phyloP scores from a whole-genome alignment of 2,888 invertebrate species.

The Eugnorisma glareosa region DNA sequence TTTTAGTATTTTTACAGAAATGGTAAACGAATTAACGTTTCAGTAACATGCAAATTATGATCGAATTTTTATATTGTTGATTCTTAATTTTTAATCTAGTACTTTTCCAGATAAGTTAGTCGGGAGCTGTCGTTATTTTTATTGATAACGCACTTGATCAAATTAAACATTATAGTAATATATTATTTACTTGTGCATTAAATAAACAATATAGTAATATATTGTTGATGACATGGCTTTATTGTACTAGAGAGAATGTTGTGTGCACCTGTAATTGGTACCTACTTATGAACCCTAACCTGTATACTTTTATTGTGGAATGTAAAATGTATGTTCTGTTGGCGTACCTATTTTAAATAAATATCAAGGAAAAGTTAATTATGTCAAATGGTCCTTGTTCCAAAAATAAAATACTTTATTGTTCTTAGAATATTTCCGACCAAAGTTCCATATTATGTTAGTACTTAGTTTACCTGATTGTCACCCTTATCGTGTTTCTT shows the following conservation, averaged over 20 bases:
- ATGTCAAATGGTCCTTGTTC: not conserved
- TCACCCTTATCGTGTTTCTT: constrained; percentile 57
- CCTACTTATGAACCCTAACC: no score
- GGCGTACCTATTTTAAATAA: no score
- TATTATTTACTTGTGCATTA: not conserved
- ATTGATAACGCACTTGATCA: not conserved
- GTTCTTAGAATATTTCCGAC: not conserved
- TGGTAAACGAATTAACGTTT: not conserved
- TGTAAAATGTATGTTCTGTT: no score
- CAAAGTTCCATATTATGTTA: not conserved
- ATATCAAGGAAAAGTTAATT: not conserved
- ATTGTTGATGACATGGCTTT: no score
- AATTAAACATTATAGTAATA: not conserved
- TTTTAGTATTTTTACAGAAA: constrained; percentile 13
- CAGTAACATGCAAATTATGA: constrained; percentile 1
- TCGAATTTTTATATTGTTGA: no score
- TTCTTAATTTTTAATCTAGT: not conserved
- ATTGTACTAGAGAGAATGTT: no score
- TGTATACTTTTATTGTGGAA: no score
- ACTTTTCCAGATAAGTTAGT: constrained; percentile 3
- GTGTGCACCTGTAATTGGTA: no score
- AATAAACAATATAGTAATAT: no score
- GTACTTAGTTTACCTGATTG: constrained; percentile 60
- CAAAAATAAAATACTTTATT: not conserved
- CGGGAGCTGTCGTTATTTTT: not conserved